Evolutionary conservation across 2,797 vertebrate genomes (phyloP).

Genomic region (Brachyrhaphis roseni): DNA sequence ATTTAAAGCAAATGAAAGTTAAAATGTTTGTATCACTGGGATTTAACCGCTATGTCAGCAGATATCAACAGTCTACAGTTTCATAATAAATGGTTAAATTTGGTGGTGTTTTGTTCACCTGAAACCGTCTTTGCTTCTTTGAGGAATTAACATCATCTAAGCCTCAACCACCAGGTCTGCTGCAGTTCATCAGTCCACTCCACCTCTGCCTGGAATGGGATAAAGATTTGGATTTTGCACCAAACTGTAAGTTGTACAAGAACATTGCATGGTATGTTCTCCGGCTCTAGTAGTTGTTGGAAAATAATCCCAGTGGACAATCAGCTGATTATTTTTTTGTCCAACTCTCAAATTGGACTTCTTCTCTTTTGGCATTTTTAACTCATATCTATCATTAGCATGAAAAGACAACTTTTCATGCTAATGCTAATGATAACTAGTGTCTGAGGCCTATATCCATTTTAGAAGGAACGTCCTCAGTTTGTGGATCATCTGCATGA

Average conservation of each 20-base stretch:
- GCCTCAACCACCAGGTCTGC: not conserved
- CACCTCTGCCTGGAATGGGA: not conserved
- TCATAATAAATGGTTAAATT: not conserved
- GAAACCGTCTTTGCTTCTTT: not conserved
- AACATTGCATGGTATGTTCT: not conserved
- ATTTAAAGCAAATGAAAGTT: not conserved
- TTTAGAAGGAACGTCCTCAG: not conserved
- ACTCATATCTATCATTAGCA: not conserved
- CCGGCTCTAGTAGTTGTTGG: not conserved
- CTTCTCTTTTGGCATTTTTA: not conserved
- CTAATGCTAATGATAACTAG: too few relatives aligned
- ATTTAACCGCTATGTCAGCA: not conserved
- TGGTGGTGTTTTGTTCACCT: not conserved
- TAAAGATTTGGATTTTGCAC: not conserved
- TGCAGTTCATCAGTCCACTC: not conserved
- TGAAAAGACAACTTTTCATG: too few relatives aligned
- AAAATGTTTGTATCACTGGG: not conserved
- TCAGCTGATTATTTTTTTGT: not conserved
- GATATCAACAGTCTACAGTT: not conserved
- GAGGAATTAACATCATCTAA: not conserved
- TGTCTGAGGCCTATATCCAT: not conserved
- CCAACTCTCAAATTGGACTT: not conserved
- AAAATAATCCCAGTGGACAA: not conserved
- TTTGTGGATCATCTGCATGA: constrained; percentile 76
- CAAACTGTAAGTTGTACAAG: not conserved